Evolutionary conservation across 2,113 vertebrate genomes (phyloP), one percentile per base, ranked within the genome.

Genomic region (Rhinolophus sinicus): DNA sequence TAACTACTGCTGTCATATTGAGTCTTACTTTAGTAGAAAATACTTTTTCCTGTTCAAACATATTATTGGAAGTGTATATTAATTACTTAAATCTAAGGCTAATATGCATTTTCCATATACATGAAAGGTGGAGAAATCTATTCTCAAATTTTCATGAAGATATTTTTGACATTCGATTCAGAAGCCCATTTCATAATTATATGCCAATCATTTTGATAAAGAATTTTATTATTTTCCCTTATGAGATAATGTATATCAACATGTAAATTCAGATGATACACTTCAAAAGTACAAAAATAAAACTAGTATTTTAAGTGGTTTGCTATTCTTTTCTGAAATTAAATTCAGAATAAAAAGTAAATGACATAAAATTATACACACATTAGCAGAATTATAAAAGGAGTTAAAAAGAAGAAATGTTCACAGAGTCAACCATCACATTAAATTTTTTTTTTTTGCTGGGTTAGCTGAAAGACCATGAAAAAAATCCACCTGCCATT

Each of bases 401-500:
- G 60, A 96, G 67, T 85, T 81, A 56, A 84, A 88, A 88, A 54
- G 35, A 77, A 83, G 52, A 69, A 5, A 93, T 73, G 7, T 83
- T 94, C 80, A 73, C 33, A 93, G 62, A 93, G 90, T 97, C 86
- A 90, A 50, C 35, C 33, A 80, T 44, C 24, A 11, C 64, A 95
- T 95, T 96, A 96, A 92, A 92, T 90, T 90, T 97, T 95, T 96
- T 33, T 6, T 93, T 98, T 97, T 95, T 96, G 83, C 89, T 97
- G 88, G 94, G 95, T 69, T 97, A 93, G 94, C 94, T 97, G 69
- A 97, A 98, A 86, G 58, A 94, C 85, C 86, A 78, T 38, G 62
- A 76, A 83, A 96, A 97, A 98, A 98, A 97, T 97, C 96, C 96
- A 98, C 95, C 86, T 98, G 98, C 93, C 97, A 98, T 76, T 98